Evolutionary conservation across 2,113 vertebrate species (phyloP).

Genomic region (Hemichromis elongatus): DNA sequence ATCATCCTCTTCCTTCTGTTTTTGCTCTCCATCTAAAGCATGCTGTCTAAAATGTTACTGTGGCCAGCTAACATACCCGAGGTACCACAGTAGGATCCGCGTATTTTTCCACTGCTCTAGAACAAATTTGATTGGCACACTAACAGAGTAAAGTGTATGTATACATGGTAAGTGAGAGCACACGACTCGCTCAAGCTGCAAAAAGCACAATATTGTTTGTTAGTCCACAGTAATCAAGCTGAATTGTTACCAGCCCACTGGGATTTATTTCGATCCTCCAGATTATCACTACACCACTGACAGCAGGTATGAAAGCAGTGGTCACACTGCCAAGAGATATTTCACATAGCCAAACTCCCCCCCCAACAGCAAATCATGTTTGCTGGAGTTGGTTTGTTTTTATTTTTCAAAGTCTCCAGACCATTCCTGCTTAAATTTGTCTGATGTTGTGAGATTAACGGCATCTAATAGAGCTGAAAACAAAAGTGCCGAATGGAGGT

Average conservation of each 20-base stretch:
- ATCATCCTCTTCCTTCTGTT: slow-evolving; percentile 1
- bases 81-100: not conserved
- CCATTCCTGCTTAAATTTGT: not conserved
- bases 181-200: not conserved
- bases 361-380: not conserved
- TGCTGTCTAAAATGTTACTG: not conserved
- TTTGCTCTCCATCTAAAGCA: slow-evolving; percentile 1
- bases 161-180: not conserved
- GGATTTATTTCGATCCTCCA: slow-evolving; percentile 28
- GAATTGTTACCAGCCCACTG: slow-evolving; percentile 32
- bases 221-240: slow-evolving; percentile 36
- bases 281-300: slow-evolving; percentile 19
- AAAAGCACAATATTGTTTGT: slow-evolving; percentile 29
- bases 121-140: not conserved
- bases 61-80: not conserved
- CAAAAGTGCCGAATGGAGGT: not conserved
- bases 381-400: not conserved
- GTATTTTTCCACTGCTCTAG: not conserved
- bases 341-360: not conserved
- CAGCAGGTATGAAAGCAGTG: slow-evolving; percentile 27
- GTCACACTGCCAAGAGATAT: not conserved
- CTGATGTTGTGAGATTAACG: not conserved
- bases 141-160: not conserved
- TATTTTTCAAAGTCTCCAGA: not conserved
- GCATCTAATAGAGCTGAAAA: not conserved